Evolutionary conservation across 2,888 invertebrate species (phyloP).

Genomic region (Polyommatus icarus): DNA sequence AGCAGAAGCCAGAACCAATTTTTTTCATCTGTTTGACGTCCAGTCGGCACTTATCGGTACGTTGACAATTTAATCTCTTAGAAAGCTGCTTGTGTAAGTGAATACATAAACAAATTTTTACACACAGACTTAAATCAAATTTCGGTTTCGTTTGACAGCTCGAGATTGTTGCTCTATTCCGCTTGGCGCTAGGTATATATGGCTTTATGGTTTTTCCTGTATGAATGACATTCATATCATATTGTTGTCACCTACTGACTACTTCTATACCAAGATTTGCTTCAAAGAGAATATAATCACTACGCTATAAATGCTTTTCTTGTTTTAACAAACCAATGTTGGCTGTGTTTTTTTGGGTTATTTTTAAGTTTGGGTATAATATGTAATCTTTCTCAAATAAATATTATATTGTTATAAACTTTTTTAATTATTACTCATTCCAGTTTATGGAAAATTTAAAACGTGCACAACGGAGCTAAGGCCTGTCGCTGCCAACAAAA

Average conservation of each 20-base stretch:
- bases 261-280: neutral
- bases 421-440: neutral
- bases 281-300: neutral
- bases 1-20: too few relatives aligned
- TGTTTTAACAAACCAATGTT: slow-evolving; percentile 9
- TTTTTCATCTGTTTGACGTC: too few relatives aligned
- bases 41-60: too few relatives aligned
- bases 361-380: neutral
- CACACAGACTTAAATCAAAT: too few relatives aligned
- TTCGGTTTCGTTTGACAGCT: too few relatives aligned
- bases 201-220: neutral
- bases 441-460: neutral
- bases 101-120: too few relatives aligned
- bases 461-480: neutral
- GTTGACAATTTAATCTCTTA: too few relatives aligned
- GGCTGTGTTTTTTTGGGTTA: slow-evolving; percentile 9
- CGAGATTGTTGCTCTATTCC: too few relatives aligned
- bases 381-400: slow-evolving; percentile 10
- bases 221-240: neutral
- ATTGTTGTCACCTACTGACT: too few relatives aligned
- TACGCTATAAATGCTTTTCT: neutral
- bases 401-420: neutral
- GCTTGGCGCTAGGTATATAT: too few relatives aligned
- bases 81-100: too few relatives aligned
- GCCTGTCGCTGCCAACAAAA: neutral